phyloP scores from a whole-genome alignment of 2,113 vertebrate species.

The Leptobrachium leishanense region DNA sequence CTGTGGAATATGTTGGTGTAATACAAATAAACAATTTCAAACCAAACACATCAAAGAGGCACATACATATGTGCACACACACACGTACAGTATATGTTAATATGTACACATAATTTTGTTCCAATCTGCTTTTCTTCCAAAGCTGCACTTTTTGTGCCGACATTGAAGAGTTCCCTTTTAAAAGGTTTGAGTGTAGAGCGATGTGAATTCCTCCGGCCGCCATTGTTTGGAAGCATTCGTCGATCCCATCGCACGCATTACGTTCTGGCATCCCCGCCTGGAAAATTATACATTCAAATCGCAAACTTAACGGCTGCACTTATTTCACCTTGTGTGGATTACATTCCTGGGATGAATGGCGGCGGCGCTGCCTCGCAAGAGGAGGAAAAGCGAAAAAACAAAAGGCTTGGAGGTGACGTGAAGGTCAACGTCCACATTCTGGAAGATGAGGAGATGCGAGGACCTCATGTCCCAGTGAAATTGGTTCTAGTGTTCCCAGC shows the following conservation, averaged over 20 bases:
- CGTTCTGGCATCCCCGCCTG: too few species aligned
- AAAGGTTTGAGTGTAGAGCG: too few species aligned
- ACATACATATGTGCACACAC: too few species aligned
- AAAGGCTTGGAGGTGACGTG: background rate
- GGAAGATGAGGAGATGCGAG: conserved; percentile 40
- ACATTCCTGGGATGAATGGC: background rate
- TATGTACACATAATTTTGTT: too few species aligned
- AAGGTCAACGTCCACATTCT: background rate
- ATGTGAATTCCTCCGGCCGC: too few species aligned
- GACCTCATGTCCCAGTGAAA: background rate
- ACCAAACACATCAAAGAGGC: too few species aligned
- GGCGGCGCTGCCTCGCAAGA: background rate
- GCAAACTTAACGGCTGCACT: conserved; percentile 46
- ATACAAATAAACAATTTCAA: too few species aligned
- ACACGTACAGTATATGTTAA: too few species aligned
- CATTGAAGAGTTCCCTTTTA: too few species aligned
- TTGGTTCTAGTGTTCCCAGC: conserved; percentile 50
- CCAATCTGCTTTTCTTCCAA: too few species aligned
- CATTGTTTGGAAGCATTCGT: background rate
- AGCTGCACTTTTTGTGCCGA: too few species aligned
- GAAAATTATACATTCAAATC: conserved; percentile 42
- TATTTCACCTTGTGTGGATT: conserved; percentile 24
- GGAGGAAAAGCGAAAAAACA: background rate
- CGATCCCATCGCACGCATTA: background rate
- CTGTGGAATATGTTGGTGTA: too few species aligned